phyloP scores from a whole-genome alignment of 2,113 vertebrate species.

The Phylloscopus whistleri region DNA sequence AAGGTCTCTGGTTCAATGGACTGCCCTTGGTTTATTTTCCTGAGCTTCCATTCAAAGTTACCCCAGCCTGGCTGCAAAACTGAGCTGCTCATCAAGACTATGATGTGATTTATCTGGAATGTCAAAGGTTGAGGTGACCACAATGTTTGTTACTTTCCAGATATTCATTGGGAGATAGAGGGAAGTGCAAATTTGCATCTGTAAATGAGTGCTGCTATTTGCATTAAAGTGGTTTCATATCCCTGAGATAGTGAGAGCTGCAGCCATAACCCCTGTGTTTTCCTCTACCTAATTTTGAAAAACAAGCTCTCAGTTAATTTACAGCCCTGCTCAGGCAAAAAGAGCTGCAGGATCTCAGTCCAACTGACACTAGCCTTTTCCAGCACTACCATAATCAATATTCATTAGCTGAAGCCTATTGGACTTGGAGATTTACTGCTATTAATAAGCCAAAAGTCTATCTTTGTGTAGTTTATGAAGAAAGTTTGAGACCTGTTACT shows the following conservation, averaged over 20 bases:
- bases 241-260: not conserved
- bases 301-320: not conserved
- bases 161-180: not conserved
- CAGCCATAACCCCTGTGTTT: not conserved
- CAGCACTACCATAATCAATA: constrained; percentile 18
- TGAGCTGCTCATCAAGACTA: not conserved
- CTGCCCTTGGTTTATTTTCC: not conserved
- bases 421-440: not conserved
- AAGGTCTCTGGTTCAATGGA: not conserved
- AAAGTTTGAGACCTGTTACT: not conserved
- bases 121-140: not conserved
- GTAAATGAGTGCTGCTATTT: not conserved
- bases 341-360: not conserved
- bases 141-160: not conserved
- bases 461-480: not conserved
- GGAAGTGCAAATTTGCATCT: not conserved
- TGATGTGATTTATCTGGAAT: not conserved
- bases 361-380: not conserved
- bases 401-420: constrained; percentile 16
- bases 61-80: not conserved
- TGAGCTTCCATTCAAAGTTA: not conserved
- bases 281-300: not conserved
- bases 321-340: not conserved
- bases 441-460: constrained; percentile 6
- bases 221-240: not conserved